Percentiles rank a stretch among this genome's conserved stretches.
phyloP scores from a whole-genome alignment of 2,113 vertebrate species.

The Anoplopoma fimbria region DNA sequence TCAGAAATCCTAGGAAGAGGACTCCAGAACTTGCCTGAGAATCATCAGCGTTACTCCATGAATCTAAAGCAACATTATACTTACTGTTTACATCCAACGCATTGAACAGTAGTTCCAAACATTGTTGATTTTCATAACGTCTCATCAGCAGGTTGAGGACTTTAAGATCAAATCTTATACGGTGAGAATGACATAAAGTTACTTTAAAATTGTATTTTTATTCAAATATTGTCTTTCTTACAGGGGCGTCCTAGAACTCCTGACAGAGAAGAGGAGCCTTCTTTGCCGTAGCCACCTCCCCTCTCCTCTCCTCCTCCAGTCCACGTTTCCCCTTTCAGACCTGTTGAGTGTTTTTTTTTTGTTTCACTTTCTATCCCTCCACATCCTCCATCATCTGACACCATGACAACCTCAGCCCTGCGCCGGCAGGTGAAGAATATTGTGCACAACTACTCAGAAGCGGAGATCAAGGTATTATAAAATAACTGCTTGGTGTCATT shows the following conservation, averaged over 20 bases:
- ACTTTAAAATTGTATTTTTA: background rate
- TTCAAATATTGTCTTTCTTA: conserved; percentile 1
- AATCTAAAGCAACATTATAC: background rate
- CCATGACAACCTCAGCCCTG: conserved; percentile 96
- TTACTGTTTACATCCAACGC: background rate
- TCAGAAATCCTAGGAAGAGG: background rate
- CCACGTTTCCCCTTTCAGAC: conserved; percentile 13
- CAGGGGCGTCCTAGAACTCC: conserved; percentile 58
- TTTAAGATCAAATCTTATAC: background rate
- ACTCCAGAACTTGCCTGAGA: background rate
- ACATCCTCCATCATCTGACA: conserved; percentile 61
- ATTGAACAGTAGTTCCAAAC: background rate
- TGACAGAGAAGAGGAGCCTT: conserved; percentile 57
- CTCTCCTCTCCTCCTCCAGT: conserved; percentile 16
- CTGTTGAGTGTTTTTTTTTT: conserved; percentile 44
- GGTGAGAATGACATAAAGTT: background rate
- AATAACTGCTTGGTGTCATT: background rate
- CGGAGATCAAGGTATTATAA: conserved; percentile 91
- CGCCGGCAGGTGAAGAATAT: conserved; percentile 98
- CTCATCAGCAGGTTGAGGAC: background rate
- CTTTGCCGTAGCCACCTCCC: conserved; percentile 47
- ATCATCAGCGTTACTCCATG: background rate
- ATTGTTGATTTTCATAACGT: background rate
- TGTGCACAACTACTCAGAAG: conserved; percentile 97
- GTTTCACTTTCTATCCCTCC: conserved; percentile 27